These are phyloP conservation scores for Megaleporinus macrocephalus DNA, from an alignment of 2,113 vertebrate genomes.

Conservation along the genomic window DNA sequence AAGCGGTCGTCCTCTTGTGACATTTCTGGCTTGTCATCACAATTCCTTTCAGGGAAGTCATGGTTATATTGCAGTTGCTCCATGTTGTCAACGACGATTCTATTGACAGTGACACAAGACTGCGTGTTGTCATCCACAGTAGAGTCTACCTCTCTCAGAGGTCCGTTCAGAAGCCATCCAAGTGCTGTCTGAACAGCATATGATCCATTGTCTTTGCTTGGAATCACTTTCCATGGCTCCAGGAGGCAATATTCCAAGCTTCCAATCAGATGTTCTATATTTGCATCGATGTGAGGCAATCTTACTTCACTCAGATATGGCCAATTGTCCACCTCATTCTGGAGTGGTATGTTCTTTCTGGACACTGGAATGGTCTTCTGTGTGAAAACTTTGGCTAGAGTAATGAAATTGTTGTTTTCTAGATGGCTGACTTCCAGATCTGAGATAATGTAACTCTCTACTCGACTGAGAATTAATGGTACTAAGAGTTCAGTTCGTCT, in stretches of 20 bases:
- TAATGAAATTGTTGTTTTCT: neutral
- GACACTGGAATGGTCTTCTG: slow-evolving; percentile 16
- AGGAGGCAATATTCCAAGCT: slow-evolving; percentile 12
- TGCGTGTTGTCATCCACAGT: neutral
- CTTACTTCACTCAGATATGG: neutral
- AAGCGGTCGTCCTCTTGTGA: slow-evolving; percentile 11
- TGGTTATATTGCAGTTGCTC: neutral
- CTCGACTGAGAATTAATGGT: too few species aligned
- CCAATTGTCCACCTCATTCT: slow-evolving; percentile 15
- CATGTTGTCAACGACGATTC: neutral
- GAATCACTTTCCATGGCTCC: slow-evolving; percentile 35
- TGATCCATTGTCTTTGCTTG: neutral
- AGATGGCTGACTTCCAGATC: slow-evolving; percentile 13
- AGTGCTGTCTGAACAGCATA: slow-evolving; percentile 33
- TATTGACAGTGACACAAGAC: neutral
- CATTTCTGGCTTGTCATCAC: neutral
- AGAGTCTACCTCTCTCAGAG: neutral
- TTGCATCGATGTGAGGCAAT: slow-evolving; percentile 26
- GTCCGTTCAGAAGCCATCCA: slow-evolving; percentile 23
- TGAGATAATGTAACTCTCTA: slow-evolving; percentile 10
- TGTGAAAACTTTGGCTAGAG: slow-evolving; percentile 10
- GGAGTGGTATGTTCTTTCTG: slow-evolving; percentile 18
- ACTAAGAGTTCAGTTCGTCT: slow-evolving; percentile 18
- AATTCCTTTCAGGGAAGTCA: neutral
- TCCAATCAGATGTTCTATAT: slow-evolving; percentile 34